Base-by-base conservation (phyloP, 2,888 invertebrate genomes). In the Elysia crispata region DNA sequence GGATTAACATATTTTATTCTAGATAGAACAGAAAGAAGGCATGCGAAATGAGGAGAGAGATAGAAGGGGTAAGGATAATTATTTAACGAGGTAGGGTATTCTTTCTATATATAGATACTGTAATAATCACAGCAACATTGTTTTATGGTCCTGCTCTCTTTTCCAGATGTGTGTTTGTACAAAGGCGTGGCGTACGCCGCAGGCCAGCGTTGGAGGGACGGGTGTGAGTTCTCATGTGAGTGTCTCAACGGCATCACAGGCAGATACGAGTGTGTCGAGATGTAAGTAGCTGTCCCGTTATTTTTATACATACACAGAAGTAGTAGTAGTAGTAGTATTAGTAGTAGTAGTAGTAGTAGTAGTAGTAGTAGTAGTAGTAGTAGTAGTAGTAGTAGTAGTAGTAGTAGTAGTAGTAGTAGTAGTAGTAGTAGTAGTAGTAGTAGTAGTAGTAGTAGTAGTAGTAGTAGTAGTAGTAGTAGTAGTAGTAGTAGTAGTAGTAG, bases 171-270 rank as follows among this genome's bases (percentile, higher is more conserved):
- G 67, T 83, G 83, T 50, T 28, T 62, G 20, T 82, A 82, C 78
- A 87, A 84, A 72, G 87, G 86, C 3, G 85, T 85, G 76, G 80
- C 83, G 0, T 87, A 87, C 82, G 85, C 85, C 11, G 85, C 86
- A 54, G 87, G 87, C n/a, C 87, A 87, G 81, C 82, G 70, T 72
- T 88, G 87, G 87, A 84, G 86, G 66, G 87, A 87, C 80, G 87
- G 86, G 49, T 88, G 88, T 78, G 82, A 83, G 57, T 84, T 81
- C 78, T 83, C 81, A 70, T 88, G 88, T 85, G 86, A 86, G 1
- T 88, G 87, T 82, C 83, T 86, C 28, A 85, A 87, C 77, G 87
- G 84, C 8, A 62, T 74, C 0, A 85, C 83, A 13, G 88, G 88
- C 54, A 83, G 84, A 33, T 88, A 88, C 81, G 84, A 85, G 0